Evolutionary conservation across 1,140 invertebrate genomes (phyloP).

Genomic region (Tetranychus urticae): DNA sequence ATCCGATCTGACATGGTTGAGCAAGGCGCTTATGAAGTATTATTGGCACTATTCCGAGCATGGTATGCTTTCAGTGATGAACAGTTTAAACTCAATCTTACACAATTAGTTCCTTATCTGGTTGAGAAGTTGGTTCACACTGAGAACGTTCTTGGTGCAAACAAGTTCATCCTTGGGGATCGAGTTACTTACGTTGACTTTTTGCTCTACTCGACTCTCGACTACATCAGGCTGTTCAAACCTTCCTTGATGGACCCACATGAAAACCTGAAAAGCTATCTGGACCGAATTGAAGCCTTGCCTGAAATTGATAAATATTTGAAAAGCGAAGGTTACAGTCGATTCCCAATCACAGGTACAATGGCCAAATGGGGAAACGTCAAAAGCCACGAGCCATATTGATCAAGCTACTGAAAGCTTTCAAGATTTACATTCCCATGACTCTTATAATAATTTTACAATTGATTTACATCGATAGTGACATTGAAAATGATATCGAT

Average conservation of each 20-base stretch:
- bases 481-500: too few relatives aligned
- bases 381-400: too few relatives aligned
- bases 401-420: too few relatives aligned
- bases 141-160: constrained; percentile 11
- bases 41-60: background rate
- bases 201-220: constrained; percentile 25
- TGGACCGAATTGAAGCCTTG: background rate
- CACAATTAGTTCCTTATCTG: background rate
- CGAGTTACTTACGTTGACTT: constrained; percentile 28
- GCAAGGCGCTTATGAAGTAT: constrained; percentile 11
- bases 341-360: background rate
- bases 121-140: background rate
- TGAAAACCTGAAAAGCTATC: background rate
- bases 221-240: constrained; percentile 13
- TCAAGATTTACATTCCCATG: too few relatives aligned
- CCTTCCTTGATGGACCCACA: background rate
- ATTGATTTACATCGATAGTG: too few relatives aligned
- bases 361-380: background rate
- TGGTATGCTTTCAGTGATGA: background rate
- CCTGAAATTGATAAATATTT: background rate
- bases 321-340: background rate
- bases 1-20: constrained; percentile 23
- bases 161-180: constrained; percentile 23
- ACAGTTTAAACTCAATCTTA: background rate
- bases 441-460: too few relatives aligned